phyloP scores from a whole-genome alignment of 2,888 invertebrate genomes.

The Azorinus chamasolen region DNA sequence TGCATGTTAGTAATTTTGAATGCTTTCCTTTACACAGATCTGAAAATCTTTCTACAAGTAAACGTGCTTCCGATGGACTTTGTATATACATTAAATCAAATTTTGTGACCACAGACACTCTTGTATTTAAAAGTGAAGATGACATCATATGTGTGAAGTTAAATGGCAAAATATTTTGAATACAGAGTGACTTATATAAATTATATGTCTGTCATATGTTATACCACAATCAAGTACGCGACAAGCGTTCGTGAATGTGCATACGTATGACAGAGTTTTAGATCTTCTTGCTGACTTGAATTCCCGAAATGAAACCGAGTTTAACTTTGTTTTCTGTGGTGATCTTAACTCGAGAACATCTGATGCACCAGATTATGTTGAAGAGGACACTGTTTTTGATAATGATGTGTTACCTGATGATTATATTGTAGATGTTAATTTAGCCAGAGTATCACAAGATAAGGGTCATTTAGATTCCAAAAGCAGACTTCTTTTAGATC shows the following conservation, averaged over 20 bases:
- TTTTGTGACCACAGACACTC: not conserved
- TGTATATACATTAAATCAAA: not conserved
- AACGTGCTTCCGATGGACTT: slow-evolving; percentile 16
- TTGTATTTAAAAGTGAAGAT: slow-evolving; percentile 4
- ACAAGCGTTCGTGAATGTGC: slow-evolving; percentile 14
- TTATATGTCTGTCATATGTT: slow-evolving; percentile 33
- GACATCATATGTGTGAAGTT: slow-evolving; percentile 8
- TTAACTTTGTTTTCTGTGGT: slow-evolving; percentile 7
- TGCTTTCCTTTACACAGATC: slow-evolving; percentile 13
- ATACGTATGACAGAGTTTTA: slow-evolving; percentile 28
- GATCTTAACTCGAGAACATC: slow-evolving; percentile 7
- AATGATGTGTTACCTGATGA: too few species aligned
- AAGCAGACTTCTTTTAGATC: slow-evolving; percentile 11
- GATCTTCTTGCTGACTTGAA: slow-evolving; percentile 6
- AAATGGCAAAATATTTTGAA: not conserved
- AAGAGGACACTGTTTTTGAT: not conserved
- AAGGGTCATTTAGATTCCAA: too few species aligned
- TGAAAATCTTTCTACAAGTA: slow-evolving; percentile 10
- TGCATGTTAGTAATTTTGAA: slow-evolving; percentile 23
- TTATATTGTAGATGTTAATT: not conserved
- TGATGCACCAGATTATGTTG: slow-evolving; percentile 9
- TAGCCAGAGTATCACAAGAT: not conserved
- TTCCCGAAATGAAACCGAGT: not conserved
- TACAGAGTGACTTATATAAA: slow-evolving; percentile 19
- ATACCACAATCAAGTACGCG: slow-evolving; percentile 31